phyloP scores from a whole-genome alignment of 1,140 invertebrate species.

The Drosophila orena region DNA sequence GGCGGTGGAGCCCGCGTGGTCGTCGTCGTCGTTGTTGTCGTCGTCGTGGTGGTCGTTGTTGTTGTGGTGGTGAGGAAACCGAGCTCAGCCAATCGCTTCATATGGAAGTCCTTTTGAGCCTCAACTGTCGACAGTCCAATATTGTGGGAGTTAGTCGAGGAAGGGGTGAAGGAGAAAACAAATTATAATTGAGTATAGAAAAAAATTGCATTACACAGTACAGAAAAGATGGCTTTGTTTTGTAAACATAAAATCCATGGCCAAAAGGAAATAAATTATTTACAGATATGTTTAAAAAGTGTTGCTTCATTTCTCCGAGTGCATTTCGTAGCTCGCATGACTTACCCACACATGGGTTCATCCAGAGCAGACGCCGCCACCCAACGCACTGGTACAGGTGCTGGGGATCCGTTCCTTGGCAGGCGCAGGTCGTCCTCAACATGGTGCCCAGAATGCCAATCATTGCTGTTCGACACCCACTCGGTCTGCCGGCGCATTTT shows the following conservation, averaged over 20 bases:
- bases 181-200: background rate
- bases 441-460: slow-evolving; percentile 94
- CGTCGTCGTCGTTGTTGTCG: slow-evolving; percentile 79
- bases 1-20: slow-evolving; percentile 71
- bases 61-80: slow-evolving; percentile 85
- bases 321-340: slow-evolving; percentile 19
- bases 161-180: background rate
- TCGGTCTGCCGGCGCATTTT: slow-evolving; percentile 93
- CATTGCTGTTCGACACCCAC: slow-evolving; percentile 92
- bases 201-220: no score
- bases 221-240: no score
- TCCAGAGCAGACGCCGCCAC: slow-evolving; percentile 95
- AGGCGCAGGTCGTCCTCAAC: slow-evolving; percentile 92
- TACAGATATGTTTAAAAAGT: no score
- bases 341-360: slow-evolving; percentile 96
- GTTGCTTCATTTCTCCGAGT: no score
- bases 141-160: background rate
- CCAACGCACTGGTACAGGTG: slow-evolving; percentile 94
- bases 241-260: no score
- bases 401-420: slow-evolving; percentile 92
- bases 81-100: slow-evolving; percentile 87
- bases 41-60: slow-evolving; percentile 84
- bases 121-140: slow-evolving; percentile 88
- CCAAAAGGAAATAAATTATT: no score
- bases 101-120: slow-evolving; percentile 94